Conservation (phyloP, 2,888 invertebrate genomes). For the Leptopterna dolabrata region DNA sequence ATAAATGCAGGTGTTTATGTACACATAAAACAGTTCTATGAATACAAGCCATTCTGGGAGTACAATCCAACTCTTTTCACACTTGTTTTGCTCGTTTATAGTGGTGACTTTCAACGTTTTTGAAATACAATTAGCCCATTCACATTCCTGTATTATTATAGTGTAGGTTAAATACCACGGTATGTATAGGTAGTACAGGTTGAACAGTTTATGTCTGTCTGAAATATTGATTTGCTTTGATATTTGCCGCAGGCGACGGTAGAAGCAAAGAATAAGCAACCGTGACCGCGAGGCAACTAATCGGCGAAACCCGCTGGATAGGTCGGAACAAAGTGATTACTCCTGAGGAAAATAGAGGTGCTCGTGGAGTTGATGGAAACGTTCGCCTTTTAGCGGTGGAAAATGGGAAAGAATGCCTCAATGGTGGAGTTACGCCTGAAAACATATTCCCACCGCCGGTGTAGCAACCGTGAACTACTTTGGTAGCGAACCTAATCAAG, state of each 20-base stretch:
- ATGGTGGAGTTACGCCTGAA: not conserved
- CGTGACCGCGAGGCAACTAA: slow-evolving; percentile 5
- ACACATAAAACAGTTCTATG: no score
- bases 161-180: no score
- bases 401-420: not conserved
- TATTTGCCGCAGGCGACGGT: not conserved
- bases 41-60: no score
- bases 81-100: no score
- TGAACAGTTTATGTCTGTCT: no score
- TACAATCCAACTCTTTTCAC: no score
- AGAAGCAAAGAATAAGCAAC: not conserved
- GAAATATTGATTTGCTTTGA: no score
- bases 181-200: no score
- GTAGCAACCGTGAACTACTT: slow-evolving; percentile 4
- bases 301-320: not conserved
- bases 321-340: slow-evolving; percentile 13
- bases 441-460: slow-evolving; percentile 17
- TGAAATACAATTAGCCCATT: no score
- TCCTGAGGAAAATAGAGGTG: not conserved
- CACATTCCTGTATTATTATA: no score
- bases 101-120: no score
- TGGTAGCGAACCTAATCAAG: slow-evolving; percentile 17
- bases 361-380: not conserved
- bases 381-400: not conserved
- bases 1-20: no score